Conservation (phyloP, 2,888 invertebrate species). For the Dynastes tityus region DNA sequence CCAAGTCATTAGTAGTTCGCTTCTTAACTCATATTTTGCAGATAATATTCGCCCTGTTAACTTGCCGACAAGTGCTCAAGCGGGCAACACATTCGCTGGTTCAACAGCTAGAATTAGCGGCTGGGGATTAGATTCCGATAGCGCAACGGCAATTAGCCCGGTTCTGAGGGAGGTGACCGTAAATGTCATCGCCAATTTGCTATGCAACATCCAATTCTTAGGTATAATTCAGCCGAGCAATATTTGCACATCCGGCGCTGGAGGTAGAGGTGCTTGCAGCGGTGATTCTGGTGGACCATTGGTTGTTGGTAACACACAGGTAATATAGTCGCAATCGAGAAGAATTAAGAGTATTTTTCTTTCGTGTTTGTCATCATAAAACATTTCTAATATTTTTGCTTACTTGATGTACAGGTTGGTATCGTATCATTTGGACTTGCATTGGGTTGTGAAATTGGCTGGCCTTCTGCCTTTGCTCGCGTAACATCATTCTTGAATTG, state of each 20-base stretch:
- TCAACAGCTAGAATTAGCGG: constrained; percentile 70
- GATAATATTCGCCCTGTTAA: constrained; percentile 34
- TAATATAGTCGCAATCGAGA: neutral
- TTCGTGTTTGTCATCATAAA: neutral
- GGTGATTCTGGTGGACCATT: constrained; percentile 70
- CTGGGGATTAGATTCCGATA: constrained; percentile 70
- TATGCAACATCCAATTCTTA: constrained; percentile 70
- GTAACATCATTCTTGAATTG: constrained; percentile 65
- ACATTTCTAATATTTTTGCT: neutral
- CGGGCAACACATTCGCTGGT: constrained; percentile 65
- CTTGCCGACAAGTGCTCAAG: constrained; percentile 54
- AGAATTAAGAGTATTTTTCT: neutral
- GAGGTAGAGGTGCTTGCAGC: constrained; percentile 71
- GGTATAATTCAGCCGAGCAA: constrained; percentile 69
- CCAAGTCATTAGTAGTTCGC: too few relatives aligned
- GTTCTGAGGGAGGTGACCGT: constrained; percentile 39
- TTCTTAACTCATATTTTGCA: neutral
- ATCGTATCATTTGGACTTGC: constrained; percentile 64
- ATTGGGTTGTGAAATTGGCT: constrained; percentile 67
- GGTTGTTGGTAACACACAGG: constrained; percentile 8
- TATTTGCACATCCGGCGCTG: constrained; percentile 70
- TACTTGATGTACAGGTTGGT: constrained; percentile 56
- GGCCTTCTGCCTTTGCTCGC: constrained; percentile 68
- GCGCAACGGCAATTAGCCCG: constrained; percentile 35
- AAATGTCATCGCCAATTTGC: constrained; percentile 42